Evolutionary conservation across 2,113 vertebrate species (phyloP).

Genomic region (Murina feae): DNA sequence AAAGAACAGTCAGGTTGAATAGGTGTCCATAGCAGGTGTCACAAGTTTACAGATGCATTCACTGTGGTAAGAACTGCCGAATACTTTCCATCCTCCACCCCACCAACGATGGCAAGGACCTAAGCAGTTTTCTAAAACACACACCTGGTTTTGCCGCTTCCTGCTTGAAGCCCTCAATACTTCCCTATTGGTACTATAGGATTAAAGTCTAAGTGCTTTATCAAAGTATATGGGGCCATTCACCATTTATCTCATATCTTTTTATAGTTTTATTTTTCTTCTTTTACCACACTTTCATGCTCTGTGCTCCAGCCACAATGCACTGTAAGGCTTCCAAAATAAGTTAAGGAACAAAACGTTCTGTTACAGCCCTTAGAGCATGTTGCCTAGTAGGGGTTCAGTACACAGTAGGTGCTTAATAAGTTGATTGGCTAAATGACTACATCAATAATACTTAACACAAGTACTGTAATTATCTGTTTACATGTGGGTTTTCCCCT

Average conservation of each 20-base stretch:
- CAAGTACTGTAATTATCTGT: not conserved
- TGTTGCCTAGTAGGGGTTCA: not conserved
- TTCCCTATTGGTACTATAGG: not conserved
- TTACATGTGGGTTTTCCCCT: not conserved
- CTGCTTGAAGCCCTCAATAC: not conserved
- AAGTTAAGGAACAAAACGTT: not conserved
- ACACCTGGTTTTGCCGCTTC: not conserved
- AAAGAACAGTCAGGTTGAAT: not conserved
- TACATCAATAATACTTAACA: not conserved
- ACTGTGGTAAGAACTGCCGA: not conserved
- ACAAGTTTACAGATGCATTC: not conserved
- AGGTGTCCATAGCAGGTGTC: not conserved
- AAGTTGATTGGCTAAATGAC: not conserved
- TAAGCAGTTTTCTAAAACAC: not conserved
- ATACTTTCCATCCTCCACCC: not conserved
- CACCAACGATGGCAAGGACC: not conserved
- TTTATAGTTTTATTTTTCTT: slow-evolving; percentile 1
- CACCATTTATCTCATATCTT: not conserved
- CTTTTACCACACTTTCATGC: not conserved
- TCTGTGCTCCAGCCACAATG: not conserved
- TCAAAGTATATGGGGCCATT: not conserved
- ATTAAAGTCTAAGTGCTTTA: slow-evolving; percentile 44
- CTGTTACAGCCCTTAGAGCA: not conserved
- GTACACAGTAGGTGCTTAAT: not conserved
- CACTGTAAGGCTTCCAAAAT: not conserved